Base-by-base conservation (phyloP, 2,797 vertebrate species). In the Danio aesculapii region DNA sequence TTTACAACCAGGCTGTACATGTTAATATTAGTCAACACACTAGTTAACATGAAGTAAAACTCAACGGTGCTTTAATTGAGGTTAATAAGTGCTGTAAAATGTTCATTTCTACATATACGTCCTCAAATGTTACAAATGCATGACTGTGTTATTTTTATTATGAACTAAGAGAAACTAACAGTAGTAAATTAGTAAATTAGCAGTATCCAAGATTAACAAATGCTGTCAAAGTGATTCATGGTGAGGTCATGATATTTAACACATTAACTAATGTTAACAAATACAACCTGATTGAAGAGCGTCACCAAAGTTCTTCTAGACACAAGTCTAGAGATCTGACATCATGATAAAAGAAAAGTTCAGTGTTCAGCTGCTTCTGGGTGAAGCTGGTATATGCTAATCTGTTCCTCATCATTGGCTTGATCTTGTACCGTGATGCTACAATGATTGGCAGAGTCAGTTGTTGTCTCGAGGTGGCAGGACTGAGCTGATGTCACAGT, bases 401-500 rank as follows among this genome's bases (percentile, higher is more conserved):
- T 59, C 19, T 53, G 68, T 68, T 47, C 58, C 19, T 19, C 39
- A 13, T 68, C 46, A 57, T 17, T 74, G 68, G 55, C 44, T 57
- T 46, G 52, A 72, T 57, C n/a, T 14, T 6, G 41, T n/a, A 39
- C 21, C 19, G 47, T 57, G 21, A 75, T 57, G 79, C 77, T 83
- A 80, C 52, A 68, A 58, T 52, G 46, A 69, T 13, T 53, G 44
- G 46, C 75, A 79, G 61, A 68, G 19, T 71, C 14, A 82, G 73
- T 17, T 46, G 43, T 63, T 43, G 53, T 75, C 70, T 64, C 41
- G 46, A 79, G 58, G 63, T 68, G 85, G 83, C 75, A 78, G 83
- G 74, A 53, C 67, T 75, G 16, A 59, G 80, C 77, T 71, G 79
- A 68, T 43, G 76, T 86, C 81, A 81, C 83, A 93, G 92, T 91